Percentiles rank a stretch among this genome's conserved stretches.
These are phyloP conservation scores for Panthera tigris DNA, from an alignment of 2,113 vertebrate species.

Conservation along the genomic window DNA sequence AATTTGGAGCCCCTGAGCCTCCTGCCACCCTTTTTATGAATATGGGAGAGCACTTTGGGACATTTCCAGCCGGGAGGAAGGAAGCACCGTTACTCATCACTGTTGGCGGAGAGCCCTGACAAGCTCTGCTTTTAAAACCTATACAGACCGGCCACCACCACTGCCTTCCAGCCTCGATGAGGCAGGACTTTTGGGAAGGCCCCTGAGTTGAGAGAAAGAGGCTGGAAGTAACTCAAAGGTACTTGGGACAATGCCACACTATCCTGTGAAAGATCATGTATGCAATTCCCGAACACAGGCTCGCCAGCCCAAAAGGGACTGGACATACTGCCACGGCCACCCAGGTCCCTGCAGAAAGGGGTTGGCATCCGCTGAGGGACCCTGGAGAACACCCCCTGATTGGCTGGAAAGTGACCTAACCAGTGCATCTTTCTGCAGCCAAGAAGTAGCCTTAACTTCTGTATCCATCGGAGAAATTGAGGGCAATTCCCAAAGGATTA, in stretches of 20 bases:
- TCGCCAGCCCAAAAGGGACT: slow-evolving; percentile 44
- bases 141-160: background rate
- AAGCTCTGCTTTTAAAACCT: background rate
- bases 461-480: background rate
- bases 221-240: background rate
- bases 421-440: slow-evolving; percentile 56
- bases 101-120: background rate
- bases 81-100: slow-evolving; percentile 13
- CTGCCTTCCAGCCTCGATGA: background rate
- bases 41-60: background rate
- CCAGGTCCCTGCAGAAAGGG: background rate
- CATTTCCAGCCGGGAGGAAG: slow-evolving; percentile 39
- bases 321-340: background rate
- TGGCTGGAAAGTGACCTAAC: slow-evolving; percentile 71
- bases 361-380: slow-evolving; percentile 64
- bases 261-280: background rate
- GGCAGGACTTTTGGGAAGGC: background rate
- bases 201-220: background rate
- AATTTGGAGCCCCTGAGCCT: slow-evolving; percentile 12
- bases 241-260: background rate
- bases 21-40: slow-evolving; percentile 32
- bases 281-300: background rate
- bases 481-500: background rate
- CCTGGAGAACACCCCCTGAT: slow-evolving; percentile 71
- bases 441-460: slow-evolving; percentile 63